Percentiles rank a stretch among this genome's conserved stretches.
Evolutionary conservation across 2,113 vertebrate species (phyloP).

Genomic region (Limnothrissa miodon): DNA sequence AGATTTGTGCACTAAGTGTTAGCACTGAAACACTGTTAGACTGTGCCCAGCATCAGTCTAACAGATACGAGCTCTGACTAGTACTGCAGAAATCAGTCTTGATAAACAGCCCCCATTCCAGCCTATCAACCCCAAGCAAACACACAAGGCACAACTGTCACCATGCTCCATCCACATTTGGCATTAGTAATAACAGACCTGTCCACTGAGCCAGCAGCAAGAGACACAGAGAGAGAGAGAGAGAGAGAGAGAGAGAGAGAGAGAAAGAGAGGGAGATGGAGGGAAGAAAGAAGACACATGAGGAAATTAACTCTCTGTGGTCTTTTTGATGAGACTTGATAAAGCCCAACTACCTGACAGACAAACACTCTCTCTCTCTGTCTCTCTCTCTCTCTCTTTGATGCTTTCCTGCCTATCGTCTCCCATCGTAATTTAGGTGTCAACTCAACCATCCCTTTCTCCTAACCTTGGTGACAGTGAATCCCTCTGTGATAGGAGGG

Average conservation of each 20-base stretch:
- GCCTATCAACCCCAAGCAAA: neutral
- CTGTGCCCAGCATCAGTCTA: neutral
- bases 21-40: neutral
- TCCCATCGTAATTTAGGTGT: constrained; percentile 37
- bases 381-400: constrained; percentile 19
- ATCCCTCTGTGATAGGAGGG: constrained; percentile 48
- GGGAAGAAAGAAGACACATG: neutral
- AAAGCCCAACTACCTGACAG: neutral
- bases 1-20: neutral
- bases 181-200: constrained; percentile 37
- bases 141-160: constrained; percentile 17
- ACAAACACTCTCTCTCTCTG: neutral
- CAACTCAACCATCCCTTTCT: constrained; percentile 1
- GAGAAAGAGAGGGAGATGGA: neutral
- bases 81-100: neutral
- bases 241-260: neutral
- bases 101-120: neutral
- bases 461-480: neutral
- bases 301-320: constrained; percentile 27
- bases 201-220: neutral
- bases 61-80: neutral
- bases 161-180: constrained; percentile 17
- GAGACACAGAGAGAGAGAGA: neutral
- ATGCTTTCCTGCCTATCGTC: neutral
- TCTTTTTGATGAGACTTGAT: constrained; percentile 16